Evolutionary conservation across 2,797 vertebrate species (phyloP).

Genomic region (Nannoperca obscura): DNA sequence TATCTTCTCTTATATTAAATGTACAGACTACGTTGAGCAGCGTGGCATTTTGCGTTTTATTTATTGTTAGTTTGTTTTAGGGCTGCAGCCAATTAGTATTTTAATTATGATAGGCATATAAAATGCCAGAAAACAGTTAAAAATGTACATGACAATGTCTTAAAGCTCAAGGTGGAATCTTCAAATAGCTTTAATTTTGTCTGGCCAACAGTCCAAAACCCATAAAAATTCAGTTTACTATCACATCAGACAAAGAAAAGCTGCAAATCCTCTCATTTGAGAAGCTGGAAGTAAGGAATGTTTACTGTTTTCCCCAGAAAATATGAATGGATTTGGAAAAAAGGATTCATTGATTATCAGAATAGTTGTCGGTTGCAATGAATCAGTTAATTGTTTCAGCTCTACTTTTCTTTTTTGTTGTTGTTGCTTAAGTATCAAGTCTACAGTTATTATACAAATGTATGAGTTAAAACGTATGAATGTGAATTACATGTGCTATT

Average conservation of each 20-base stretch:
- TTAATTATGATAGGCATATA: background rate
- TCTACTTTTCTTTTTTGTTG: slow-evolving; percentile 4
- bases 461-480: slow-evolving; percentile 21
- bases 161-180: slow-evolving; percentile 18
- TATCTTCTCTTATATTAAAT: slow-evolving; percentile 33
- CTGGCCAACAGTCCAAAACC: slow-evolving; percentile 8
- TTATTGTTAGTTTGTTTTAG: background rate
- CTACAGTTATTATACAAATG: slow-evolving; percentile 18
- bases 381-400: background rate
- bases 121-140: background rate
- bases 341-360: slow-evolving; percentile 7
- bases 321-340: background rate
- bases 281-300: background rate
- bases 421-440: background rate
- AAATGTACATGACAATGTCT: slow-evolving; percentile 9
- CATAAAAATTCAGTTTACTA: slow-evolving; percentile 17
- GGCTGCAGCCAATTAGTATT: background rate
- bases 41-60: background rate
- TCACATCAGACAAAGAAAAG: slow-evolving; percentile 37
- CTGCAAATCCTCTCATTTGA: slow-evolving; percentile 10
- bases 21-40: slow-evolving; percentile 4
- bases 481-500: slow-evolving; percentile 21
- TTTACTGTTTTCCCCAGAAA: background rate
- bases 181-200: slow-evolving; percentile 3
- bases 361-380: background rate